phyloP scores from a whole-genome alignment of 1,140 invertebrate genomes.

The Heterodera carotae region DNA sequence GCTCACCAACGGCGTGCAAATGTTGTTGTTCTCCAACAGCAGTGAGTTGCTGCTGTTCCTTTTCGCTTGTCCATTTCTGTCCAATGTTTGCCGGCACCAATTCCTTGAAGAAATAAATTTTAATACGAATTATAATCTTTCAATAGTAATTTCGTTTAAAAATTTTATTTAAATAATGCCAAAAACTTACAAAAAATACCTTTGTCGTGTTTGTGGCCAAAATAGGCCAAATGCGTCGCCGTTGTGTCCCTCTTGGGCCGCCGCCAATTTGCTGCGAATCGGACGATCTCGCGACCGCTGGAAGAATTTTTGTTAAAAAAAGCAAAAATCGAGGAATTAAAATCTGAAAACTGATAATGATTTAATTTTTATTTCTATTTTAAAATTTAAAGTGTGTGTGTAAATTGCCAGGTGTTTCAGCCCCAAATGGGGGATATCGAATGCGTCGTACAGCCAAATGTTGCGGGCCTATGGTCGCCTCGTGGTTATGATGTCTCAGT shows the following conservation, averaged over 20 bases:
- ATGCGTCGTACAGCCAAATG: neutral
- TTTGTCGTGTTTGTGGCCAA: constrained; percentile 6
- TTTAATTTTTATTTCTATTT: no score
- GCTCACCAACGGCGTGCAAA: no score
- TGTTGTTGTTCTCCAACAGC: no score
- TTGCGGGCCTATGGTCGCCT: neutral
- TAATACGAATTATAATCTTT: no score
- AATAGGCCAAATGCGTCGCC: neutral
- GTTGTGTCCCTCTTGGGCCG: neutral
- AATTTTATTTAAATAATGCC: neutral
- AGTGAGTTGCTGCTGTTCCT: no score
- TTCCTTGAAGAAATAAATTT: neutral
- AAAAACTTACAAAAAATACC: constrained; percentile 3
- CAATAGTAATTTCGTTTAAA: neutral
- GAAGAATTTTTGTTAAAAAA: neutral
- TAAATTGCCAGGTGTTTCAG: neutral
- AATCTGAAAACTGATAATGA: no score
- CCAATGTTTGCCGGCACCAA: neutral
- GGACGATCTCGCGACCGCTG: neutral
- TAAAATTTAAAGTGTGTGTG: neutral
- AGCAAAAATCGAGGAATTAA: neutral
- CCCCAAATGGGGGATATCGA: neutral
- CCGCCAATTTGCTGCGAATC: neutral
- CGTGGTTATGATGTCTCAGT: neutral
- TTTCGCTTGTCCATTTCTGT: neutral